A percentile compares a stretch with the other conserved stretches of the same genome.
Conservation (phyloP, 92 coral and sea anemone species). For the Epizoanthus illoricatus region DNA sequence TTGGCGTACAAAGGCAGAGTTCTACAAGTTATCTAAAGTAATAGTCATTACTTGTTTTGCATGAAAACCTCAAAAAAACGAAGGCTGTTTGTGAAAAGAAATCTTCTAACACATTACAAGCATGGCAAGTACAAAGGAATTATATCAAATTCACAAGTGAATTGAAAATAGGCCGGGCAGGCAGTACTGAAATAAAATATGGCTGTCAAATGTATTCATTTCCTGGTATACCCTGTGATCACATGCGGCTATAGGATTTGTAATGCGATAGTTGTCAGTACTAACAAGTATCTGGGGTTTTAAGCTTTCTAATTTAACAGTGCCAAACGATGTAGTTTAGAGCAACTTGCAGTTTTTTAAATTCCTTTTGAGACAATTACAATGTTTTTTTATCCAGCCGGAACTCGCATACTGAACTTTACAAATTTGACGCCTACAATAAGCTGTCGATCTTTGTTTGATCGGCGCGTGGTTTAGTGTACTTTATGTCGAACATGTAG, state of each 20-base stretch:
- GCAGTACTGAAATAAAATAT: background rate
- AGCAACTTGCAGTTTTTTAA: too few species aligned
- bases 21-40: background rate
- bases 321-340: too few species aligned
- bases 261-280: too few species aligned
- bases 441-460: background rate
- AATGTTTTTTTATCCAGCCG: background rate
- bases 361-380: too few species aligned
- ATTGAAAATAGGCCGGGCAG: background rate
- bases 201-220: constrained; percentile 7
- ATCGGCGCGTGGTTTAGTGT: background rate
- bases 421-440: background rate
- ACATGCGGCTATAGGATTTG: too few species aligned
- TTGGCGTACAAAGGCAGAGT: too few species aligned
- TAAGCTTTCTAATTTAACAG: too few species aligned
- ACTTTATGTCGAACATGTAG: background rate
- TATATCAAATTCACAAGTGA: constrained; percentile 16
- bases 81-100: background rate
- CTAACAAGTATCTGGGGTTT: too few species aligned
- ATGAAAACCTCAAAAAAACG: too few species aligned
- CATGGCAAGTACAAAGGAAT: constrained; percentile 17
- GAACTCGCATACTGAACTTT: background rate
- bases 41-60: background rate
- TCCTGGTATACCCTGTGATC: background rate
- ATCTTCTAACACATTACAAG: constrained; percentile 1